These are phyloP conservation scores for Echinops telfairi DNA, from an alignment of 2,113 vertebrate genomes.

Conservation along the genomic window DNA sequence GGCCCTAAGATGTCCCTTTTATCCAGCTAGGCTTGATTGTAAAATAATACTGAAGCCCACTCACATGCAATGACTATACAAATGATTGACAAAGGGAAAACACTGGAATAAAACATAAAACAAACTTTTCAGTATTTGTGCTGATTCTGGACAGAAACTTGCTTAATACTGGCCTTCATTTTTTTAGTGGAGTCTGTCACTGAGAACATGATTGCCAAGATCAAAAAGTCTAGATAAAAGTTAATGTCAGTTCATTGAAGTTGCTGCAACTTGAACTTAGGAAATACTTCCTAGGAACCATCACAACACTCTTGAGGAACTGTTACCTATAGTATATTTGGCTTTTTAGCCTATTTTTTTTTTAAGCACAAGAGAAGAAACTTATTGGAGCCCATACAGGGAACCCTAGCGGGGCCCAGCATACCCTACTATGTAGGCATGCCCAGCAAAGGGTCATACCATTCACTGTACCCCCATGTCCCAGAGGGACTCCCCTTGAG, in stretches of 20 bases:
- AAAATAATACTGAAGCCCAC: conserved; percentile 8
- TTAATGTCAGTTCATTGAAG: conserved; percentile 3
- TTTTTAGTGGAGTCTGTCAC: background rate
- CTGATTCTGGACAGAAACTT: conserved; percentile 39
- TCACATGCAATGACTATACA: conserved; percentile 13
- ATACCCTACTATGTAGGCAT: too few species aligned
- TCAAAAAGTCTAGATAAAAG: background rate
- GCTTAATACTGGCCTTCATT: conserved; percentile 27
- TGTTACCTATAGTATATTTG: background rate
- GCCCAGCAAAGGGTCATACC: too few species aligned
- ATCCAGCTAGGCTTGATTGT: background rate
- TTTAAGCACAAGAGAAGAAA: conserved; percentile 3
- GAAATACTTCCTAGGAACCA: background rate
- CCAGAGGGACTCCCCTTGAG: too few species aligned
- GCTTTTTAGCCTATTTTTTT: background rate
- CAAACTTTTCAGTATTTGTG: background rate
- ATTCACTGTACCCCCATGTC: too few species aligned
- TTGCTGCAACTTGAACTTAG: background rate
- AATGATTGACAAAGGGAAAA: background rate
- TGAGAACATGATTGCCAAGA: background rate
- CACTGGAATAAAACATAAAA: conserved; percentile 21
- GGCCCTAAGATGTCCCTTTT: conserved; percentile 2
- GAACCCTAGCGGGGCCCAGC: too few species aligned
- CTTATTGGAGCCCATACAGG: too few species aligned
- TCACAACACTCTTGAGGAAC: background rate